These are phyloP conservation scores for Drosophila austrosaltans DNA, from an alignment of 2,888 invertebrate genomes.

Conservation along the genomic window DNA sequence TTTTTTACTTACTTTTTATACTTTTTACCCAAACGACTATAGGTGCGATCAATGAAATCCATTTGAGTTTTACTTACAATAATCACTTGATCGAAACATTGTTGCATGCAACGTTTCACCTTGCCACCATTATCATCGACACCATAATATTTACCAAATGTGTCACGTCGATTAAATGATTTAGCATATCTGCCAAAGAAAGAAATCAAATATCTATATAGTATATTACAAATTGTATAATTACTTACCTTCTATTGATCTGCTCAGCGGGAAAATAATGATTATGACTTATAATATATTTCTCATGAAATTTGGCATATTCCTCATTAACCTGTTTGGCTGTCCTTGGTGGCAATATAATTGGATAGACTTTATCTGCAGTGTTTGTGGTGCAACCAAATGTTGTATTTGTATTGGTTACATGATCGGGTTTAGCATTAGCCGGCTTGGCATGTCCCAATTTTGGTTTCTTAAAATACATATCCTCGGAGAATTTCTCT, in stretches of 20 bases:
- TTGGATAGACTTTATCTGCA: slow-evolving; percentile 51
- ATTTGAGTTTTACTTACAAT: slow-evolving; percentile 72
- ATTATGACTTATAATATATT: slow-evolving; percentile 77
- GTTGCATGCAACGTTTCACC: slow-evolving; percentile 64
- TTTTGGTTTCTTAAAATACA: slow-evolving; percentile 71
- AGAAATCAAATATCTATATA: background rate
- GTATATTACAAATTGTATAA: background rate
- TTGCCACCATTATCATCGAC: slow-evolving; percentile 61
- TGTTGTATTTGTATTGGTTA: slow-evolving; percentile 69
- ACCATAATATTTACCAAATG: slow-evolving; percentile 55
- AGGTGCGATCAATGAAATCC: slow-evolving; percentile 66
- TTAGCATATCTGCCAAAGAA: slow-evolving; percentile 59
- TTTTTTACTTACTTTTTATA: slow-evolving; percentile 50
- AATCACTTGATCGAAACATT: slow-evolving; percentile 57
- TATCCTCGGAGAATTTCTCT: slow-evolving; percentile 79
- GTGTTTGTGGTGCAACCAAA: slow-evolving; percentile 60
- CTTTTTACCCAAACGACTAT: slow-evolving; percentile 63
- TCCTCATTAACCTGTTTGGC: slow-evolving; percentile 69
- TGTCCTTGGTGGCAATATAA: slow-evolving; percentile 69
- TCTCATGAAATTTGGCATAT: slow-evolving; percentile 69
- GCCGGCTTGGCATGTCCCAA: slow-evolving; percentile 65
- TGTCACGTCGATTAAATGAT: slow-evolving; percentile 50
- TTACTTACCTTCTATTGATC: slow-evolving; percentile 66
- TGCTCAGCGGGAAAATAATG: slow-evolving; percentile 79
- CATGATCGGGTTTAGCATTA: slow-evolving; percentile 69